Percentiles rank a stretch among this genome's conserved stretches.
Evolutionary conservation across 2,888 invertebrate species (phyloP).

Genomic region (Lepetodrilus schrolli): DNA sequence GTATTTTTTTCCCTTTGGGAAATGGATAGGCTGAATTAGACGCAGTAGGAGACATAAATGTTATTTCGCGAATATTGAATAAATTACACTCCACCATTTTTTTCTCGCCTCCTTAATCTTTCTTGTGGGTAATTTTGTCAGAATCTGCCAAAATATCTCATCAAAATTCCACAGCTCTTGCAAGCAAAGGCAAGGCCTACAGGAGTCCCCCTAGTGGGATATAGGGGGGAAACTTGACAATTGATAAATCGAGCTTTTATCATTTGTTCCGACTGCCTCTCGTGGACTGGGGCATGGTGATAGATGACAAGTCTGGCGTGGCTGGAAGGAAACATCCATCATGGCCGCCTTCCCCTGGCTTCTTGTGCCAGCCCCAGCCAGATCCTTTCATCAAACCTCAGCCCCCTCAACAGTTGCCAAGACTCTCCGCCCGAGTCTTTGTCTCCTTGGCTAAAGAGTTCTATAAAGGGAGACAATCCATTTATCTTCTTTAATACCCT

Average conservation of each 20-base stretch:
- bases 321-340: not conserved
- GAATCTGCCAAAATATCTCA: slow-evolving; percentile 17
- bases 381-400: too few relatives aligned
- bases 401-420: not conserved
- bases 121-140: slow-evolving; percentile 8
- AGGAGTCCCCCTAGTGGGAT: not conserved
- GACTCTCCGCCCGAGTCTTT: not conserved
- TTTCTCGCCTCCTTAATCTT: not conserved
- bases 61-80: slow-evolving; percentile 12
- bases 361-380: too few relatives aligned
- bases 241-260: slow-evolving; percentile 26
- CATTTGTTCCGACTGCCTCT: not conserved
- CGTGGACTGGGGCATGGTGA: not conserved
- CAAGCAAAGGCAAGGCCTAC: not conserved
- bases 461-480: slow-evolving; percentile 22
- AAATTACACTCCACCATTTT: not conserved
- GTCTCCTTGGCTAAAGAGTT: slow-evolving; percentile 19
- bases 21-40: not conserved
- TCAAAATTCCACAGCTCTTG: slow-evolving; percentile 1
- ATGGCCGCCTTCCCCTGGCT: not conserved
- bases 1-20: not conserved
- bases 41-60: not conserved
- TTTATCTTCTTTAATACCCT: slow-evolving; percentile 15
- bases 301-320: not conserved
- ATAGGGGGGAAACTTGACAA: not conserved